These are phyloP conservation scores for Mylabris sibirica DNA, from an alignment of 2,888 invertebrate genomes.

Conservation along the genomic window DNA sequence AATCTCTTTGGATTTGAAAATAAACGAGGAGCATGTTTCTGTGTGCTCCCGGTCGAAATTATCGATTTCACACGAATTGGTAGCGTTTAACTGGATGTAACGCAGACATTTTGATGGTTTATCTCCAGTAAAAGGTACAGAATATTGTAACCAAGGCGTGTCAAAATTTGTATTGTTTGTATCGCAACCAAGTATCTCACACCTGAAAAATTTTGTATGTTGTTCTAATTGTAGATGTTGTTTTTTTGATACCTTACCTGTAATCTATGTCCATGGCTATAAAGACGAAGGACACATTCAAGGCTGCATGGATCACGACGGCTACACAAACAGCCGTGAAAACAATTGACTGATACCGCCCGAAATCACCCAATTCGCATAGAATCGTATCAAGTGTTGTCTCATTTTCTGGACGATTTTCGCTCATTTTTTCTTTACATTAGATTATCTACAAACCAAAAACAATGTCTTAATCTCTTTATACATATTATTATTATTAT, in stretches of 20 bases:
- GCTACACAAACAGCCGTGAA: slow-evolving; percentile 69
- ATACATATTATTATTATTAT: too few species aligned
- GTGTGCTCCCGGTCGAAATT: slow-evolving; percentile 40
- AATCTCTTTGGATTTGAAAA: slow-evolving; percentile 46
- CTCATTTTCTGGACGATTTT: neutral
- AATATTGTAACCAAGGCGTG: slow-evolving; percentile 54
- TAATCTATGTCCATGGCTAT: slow-evolving; percentile 73
- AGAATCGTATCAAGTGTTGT: slow-evolving; percentile 64
- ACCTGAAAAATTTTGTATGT: slow-evolving; percentile 41
- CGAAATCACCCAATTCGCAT: slow-evolving; percentile 69
- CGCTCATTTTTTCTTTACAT: neutral
- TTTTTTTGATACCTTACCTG: slow-evolving; percentile 64
- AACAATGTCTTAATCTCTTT: too few species aligned
- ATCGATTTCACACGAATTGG: slow-evolving; percentile 35
- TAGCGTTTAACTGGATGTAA: slow-evolving; percentile 34
- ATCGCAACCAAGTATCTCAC: slow-evolving; percentile 56
- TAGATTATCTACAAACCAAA: neutral
- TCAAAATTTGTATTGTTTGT: slow-evolving; percentile 39
- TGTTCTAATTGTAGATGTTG: neutral
- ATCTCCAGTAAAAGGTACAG: slow-evolving; percentile 51
- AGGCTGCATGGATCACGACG: slow-evolving; percentile 69
- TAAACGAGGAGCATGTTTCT: slow-evolving; percentile 45
- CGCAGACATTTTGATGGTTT: slow-evolving; percentile 48
- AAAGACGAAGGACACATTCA: slow-evolving; percentile 74
- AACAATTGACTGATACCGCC: slow-evolving; percentile 69